These are phyloP conservation scores for Parascotia fuliginaria DNA, from an alignment of 2,888 invertebrate genomes.

Conservation along the genomic window DNA sequence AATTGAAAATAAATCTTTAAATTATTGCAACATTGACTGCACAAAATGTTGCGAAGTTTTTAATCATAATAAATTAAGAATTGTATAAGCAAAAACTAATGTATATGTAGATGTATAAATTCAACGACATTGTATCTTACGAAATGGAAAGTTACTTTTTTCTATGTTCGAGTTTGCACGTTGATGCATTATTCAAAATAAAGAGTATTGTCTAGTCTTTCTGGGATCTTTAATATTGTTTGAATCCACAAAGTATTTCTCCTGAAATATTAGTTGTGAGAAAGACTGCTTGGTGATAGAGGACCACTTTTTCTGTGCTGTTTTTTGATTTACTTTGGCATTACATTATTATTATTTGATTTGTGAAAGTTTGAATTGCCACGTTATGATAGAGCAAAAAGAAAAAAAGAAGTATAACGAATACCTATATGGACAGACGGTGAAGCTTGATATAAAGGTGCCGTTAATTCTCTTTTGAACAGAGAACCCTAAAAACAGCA, in stretches of 20 bases:
- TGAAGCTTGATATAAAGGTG: no score
- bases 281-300: background rate
- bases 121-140: background rate
- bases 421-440: no score
- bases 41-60: background rate
- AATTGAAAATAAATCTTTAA: background rate
- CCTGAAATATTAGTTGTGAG: no score
- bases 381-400: no score
- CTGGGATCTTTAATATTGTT: background rate
- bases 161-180: background rate
- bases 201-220: background rate
- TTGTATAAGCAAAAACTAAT: background rate
- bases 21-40: background rate
- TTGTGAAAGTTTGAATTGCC: no score
- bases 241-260: no score
- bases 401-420: no score
- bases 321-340: no score
- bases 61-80: background rate
- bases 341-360: no score
- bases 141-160: slow-evolving; percentile 2
- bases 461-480: no score
- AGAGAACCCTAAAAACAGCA: no score
- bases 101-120: background rate
- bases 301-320: no score
- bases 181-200: background rate